Evolutionary conservation across 2,888 invertebrate genomes (phyloP).

Genomic region (Agrochola lota): DNA sequence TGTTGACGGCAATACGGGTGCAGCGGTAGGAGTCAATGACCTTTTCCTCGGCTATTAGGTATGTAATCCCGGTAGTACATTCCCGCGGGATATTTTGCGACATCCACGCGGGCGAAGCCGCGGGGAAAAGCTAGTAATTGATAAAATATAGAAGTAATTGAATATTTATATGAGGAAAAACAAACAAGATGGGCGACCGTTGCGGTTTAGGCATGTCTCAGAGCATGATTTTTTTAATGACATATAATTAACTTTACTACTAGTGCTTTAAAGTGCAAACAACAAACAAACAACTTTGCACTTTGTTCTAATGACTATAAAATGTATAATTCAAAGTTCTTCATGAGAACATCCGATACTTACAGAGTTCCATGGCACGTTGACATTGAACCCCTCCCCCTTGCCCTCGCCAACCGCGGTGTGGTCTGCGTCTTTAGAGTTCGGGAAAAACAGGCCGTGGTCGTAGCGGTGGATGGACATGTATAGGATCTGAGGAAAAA

Average conservation of each 20-base stretch:
- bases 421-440: slow-evolving; percentile 92
- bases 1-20: too few species aligned
- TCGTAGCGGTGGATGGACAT: slow-evolving; percentile 98
- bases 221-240: not conserved
- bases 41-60: too few species aligned
- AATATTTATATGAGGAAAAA: too few species aligned
- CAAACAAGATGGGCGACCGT: too few species aligned
- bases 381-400: slow-evolving; percentile 96
- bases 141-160: too few species aligned
- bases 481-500: slow-evolving; percentile 93
- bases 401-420: slow-evolving; percentile 92
- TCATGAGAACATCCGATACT: slow-evolving; percentile 27
- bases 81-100: too few species aligned
- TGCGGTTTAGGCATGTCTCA: not conserved
- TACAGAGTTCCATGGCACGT: slow-evolving; percentile 97
- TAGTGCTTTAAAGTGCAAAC: not conserved
- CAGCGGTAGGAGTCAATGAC: too few species aligned
- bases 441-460: slow-evolving; percentile 96
- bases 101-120: too few species aligned
- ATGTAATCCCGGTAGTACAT: too few species aligned
- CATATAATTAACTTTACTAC: not conserved
- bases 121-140: too few species aligned
- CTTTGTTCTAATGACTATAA: not conserved
- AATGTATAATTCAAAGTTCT: not conserved
- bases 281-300: too few species aligned